phyloP scores from a whole-genome alignment of 2,797 vertebrate species.

The Neosilurus mollespiculum region DNA sequence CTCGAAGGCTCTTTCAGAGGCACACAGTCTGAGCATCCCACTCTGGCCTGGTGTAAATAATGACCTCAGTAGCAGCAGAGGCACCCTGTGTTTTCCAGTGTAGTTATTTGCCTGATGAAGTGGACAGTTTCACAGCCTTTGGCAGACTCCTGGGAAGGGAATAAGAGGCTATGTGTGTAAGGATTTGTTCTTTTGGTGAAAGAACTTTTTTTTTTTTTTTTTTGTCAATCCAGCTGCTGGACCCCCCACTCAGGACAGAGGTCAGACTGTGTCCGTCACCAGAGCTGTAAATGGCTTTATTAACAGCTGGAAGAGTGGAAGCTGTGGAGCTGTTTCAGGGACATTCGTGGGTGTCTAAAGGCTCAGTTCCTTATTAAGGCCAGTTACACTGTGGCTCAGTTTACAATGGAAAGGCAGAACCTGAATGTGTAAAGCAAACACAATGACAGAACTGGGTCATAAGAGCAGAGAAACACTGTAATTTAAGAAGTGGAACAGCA shows the following conservation, averaged over 20 bases:
- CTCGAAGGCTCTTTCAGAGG: conserved; percentile 29
- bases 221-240: not conserved
- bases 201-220: conserved; percentile 39
- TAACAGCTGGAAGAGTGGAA: conserved; percentile 52
- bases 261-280: conserved; percentile 53
- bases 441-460: conserved; percentile 7
- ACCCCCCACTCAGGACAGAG: conserved; percentile 36
- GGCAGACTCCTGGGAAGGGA: conserved; percentile 51
- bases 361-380: conserved; percentile 17
- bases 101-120: conserved; percentile 52
- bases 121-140: conserved; percentile 32
- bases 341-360: conserved; percentile 25
- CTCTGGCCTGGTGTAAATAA: conserved; percentile 55
- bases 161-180: conserved; percentile 40
- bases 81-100: conserved; percentile 37
- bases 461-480: conserved; percentile 31
- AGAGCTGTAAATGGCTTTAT: conserved; percentile 51
- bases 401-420: conserved; percentile 9
- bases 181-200: conserved; percentile 48
- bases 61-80: conserved; percentile 47
- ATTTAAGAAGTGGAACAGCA: conserved; percentile 26
- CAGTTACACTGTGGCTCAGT: conserved; percentile 5
- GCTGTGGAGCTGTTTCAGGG: conserved; percentile 27
- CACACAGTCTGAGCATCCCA: conserved; percentile 29
- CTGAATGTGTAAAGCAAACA: not conserved